phyloP scores from a whole-genome alignment of 2,797 vertebrate species.

The Chrosomus eos region DNA sequence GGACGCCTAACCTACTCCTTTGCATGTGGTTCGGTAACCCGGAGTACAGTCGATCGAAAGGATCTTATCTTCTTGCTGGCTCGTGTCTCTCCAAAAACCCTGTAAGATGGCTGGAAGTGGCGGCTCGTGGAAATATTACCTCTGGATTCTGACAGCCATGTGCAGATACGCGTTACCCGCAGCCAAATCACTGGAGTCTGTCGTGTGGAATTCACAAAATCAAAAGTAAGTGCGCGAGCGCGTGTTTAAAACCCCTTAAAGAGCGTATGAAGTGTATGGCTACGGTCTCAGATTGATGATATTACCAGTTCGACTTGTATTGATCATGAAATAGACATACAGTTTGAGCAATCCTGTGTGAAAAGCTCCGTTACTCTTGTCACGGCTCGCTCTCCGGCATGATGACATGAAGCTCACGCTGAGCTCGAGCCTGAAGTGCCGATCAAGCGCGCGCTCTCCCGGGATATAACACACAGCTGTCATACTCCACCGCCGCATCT shows the following conservation, averaged over 20 bases:
- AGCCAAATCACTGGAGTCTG: constrained; percentile 67
- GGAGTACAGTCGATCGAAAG: constrained; percentile 47
- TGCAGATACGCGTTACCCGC: constrained; percentile 62
- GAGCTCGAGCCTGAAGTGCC: constrained; percentile 24
- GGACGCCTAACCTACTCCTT: constrained; percentile 43
- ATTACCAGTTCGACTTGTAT: not conserved
- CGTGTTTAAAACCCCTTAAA: not conserved
- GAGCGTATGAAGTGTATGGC: not conserved
- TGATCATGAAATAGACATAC: not conserved
- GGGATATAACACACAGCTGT: constrained; percentile 20
- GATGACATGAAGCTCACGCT: constrained; percentile 10
- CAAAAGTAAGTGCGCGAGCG: constrained; percentile 62
- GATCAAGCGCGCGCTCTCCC: constrained; percentile 12
- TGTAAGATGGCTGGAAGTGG: constrained; percentile 61
- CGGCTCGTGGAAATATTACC: constrained; percentile 64
- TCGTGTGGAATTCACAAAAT: constrained; percentile 68
- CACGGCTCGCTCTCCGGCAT: not conserved
- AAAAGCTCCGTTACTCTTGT: not conserved
- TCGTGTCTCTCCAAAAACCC: constrained; percentile 36
- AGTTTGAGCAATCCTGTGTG: not conserved
- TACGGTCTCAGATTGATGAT: not conserved
- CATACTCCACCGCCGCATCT: constrained; percentile 5
- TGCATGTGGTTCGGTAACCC: constrained; percentile 53
- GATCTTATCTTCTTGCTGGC: constrained; percentile 44
- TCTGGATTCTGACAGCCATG: constrained; percentile 66